Base-by-base conservation (phyloP, 2,113 vertebrate species). In the Chrysemys picta region DNA sequence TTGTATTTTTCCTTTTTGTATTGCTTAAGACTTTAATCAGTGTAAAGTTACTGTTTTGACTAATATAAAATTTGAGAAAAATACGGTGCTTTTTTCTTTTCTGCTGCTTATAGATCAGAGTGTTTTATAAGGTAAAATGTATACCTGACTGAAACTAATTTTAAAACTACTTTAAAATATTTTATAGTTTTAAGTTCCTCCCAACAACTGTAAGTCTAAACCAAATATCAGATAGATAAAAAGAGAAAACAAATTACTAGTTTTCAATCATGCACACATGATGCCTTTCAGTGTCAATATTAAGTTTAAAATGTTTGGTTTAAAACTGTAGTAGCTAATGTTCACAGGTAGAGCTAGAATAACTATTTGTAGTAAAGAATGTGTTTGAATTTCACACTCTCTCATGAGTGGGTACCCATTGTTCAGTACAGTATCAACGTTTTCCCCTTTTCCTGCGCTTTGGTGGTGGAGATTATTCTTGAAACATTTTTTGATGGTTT, bases 371-470 rank as follows among this genome's bases (percentile, higher is more conserved):
- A 4, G 27, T 42, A 27, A n/a, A 10, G 53, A 19, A 2, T 0
- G 4, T 53, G 31, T 65, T 62, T 35, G 35, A 65, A n/a, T 65
- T 69, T n/a, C 17, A 1, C 76, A 16, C 25, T 3, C 4, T 6
- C 14, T 10, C 22, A 53, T 76, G 25, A 3, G 19, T 5, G 5
- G 31, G 24, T 62, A 27, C 59, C 87, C 25, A 0, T 25, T 1
- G 0, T 7, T 27, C 27, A n/a, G 31, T 0, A 76, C 0, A 0
- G 21, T 9, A 22, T 45, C 24, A 76, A 4, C 10, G 47, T 27
- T 27, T 16, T 38, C 1, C 9, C 21, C 80, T 42, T 62, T 11
- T 56, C 49, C 59, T 17, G 13, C 9, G 35, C n/a, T 35, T 4
- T 78, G 10, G 22, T 50, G 29, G 62, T 88, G 65, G n/a, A 3